Evolutionary conservation across 2,888 invertebrate genomes (phyloP).

Genomic region (Caenorhabditis sp.): DNA sequence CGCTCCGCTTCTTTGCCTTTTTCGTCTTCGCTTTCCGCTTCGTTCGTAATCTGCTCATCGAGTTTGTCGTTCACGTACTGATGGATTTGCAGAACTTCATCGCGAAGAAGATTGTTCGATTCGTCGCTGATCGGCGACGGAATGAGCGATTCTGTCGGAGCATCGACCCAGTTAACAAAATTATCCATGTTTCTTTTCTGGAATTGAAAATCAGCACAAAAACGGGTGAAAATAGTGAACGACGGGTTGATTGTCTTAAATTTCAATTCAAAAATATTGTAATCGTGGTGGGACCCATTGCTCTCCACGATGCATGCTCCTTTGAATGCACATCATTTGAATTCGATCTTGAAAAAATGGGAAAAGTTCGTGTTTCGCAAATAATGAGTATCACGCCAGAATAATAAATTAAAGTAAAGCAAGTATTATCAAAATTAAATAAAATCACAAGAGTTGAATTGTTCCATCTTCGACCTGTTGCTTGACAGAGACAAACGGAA

Average conservation of each 20-base stretch:
- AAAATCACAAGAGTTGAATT: conserved; percentile 53
- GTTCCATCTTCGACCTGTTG: conserved; percentile 62
- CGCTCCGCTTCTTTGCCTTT: not conserved
- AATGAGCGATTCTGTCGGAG: conserved; percentile 28
- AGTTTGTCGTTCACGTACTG: conserved; percentile 38
- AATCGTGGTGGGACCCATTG: too few relatives aligned
- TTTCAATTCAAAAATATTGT: too few relatives aligned
- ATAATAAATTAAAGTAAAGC: not conserved
- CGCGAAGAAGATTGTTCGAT: conserved; percentile 20
- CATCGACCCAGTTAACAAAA: conserved; percentile 40
- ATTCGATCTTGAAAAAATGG: too few relatives aligned
- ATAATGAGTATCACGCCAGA: not conserved
- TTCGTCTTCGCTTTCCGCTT: conserved; percentile 11
- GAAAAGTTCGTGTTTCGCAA: not conserved
- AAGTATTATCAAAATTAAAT: too few relatives aligned
- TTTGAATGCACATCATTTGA: too few relatives aligned
- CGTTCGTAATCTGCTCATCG: conserved; percentile 27
- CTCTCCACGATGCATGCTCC: too few relatives aligned
- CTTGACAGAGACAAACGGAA: conserved; percentile 67
- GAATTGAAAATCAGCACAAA: too few relatives aligned
- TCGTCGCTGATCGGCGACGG: conserved; percentile 26
- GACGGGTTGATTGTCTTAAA: too few relatives aligned
- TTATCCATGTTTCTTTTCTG: conserved; percentile 49
- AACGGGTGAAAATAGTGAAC: too few relatives aligned
- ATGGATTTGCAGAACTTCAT: conserved; percentile 30